These are phyloP conservation scores for Oscheius sp. DNA, from an alignment of 2,888 invertebrate genomes.

Conservation along the genomic window DNA sequence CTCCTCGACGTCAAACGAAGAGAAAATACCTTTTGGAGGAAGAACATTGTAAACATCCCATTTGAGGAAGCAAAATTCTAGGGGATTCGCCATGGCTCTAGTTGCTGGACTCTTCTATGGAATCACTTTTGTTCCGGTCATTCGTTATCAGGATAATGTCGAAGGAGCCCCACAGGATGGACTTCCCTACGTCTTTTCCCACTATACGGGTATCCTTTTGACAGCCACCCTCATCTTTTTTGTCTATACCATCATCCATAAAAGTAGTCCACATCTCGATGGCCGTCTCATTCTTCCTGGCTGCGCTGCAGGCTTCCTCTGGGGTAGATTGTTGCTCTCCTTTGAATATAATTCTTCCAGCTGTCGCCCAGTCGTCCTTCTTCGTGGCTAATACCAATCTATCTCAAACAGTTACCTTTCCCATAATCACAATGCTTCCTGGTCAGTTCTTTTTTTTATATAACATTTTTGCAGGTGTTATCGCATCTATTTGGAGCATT, in stretches of 20 bases:
- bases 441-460: conserved; percentile 72
- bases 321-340: background rate
- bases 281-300: conserved; percentile 72
- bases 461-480: conserved; percentile 73
- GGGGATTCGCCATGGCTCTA: conserved; percentile 71
- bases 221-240: conserved; percentile 72
- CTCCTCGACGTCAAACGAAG: conserved; percentile 10
- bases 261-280: conserved; percentile 72
- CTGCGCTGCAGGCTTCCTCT: conserved; percentile 72
- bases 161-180: conserved; percentile 50
- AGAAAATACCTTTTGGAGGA: conserved; percentile 11
- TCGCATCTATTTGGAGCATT: conserved; percentile 73
- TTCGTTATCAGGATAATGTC: conserved; percentile 71
- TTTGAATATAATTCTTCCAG: conserved; percentile 30
- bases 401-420: conserved; percentile 72
- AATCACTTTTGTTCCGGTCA: conserved; percentile 73
- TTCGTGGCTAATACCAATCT: conserved; percentile 74
- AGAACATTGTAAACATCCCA: conserved; percentile 29
- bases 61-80: conserved; percentile 46
- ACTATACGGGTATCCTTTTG: conserved; percentile 72
- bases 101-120: conserved; percentile 73
- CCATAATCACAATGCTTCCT: conserved; percentile 73
- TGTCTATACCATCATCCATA: conserved; percentile 70
- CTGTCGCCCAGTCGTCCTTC: conserved; percentile 72
- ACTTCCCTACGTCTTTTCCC: conserved; percentile 72